Evolutionary conservation across 2,113 vertebrate genomes (phyloP).

Genomic region (Lanius collurio): DNA sequence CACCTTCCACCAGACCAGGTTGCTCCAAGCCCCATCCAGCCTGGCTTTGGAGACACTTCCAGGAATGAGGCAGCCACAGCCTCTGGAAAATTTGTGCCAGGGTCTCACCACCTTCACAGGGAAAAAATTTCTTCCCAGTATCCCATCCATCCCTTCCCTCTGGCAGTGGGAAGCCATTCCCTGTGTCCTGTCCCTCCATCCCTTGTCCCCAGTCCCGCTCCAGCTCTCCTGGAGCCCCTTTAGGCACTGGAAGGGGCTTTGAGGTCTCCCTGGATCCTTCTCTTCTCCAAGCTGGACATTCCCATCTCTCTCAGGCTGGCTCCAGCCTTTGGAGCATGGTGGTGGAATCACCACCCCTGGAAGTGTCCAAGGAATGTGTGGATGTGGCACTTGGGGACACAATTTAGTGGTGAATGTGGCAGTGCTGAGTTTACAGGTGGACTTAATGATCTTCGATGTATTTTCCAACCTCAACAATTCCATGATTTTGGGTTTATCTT

Average conservation of each 20-base stretch:
- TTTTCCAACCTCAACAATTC: background rate
- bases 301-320: background rate
- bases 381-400: background rate
- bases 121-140: background rate
- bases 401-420: background rate
- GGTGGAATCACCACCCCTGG: background rate
- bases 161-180: background rate
- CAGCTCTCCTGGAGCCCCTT: background rate
- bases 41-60: background rate
- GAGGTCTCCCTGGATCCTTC: background rate
- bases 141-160: background rate
- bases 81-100: background rate
- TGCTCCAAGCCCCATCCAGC: background rate
- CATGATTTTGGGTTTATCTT: background rate
- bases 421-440: background rate
- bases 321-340: accelerated
- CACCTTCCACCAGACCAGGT: background rate
- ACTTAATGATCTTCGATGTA: background rate
- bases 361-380: background rate
- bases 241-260: background rate
- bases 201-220: background rate
- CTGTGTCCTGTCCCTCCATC: accelerated
- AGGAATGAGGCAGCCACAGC: background rate
- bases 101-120: background rate
- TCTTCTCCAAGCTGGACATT: background rate